Base-by-base conservation (phyloP, 1,140 invertebrate species). In the Drosophila sulfurigaster region DNA sequence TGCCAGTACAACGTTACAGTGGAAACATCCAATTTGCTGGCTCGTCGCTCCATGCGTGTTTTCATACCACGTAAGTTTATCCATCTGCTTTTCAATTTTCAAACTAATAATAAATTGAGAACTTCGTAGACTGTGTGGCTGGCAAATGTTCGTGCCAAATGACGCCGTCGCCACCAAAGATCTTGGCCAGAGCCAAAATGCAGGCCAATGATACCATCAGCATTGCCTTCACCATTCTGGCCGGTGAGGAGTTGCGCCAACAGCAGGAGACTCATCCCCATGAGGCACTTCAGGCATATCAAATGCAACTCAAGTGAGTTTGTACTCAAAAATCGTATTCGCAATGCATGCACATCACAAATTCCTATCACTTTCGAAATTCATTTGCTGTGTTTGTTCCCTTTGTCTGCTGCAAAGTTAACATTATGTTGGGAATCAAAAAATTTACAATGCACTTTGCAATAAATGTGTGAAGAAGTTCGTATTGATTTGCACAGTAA, bases 1-100 rank as follows among this genome's bases (percentile, higher is more conserved):
- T 92, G 91, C 25, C 76, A 82, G 32, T 92, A 92, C 49, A 78
- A 82, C 10, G 72, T 92, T 0, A 86, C 78, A 1, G 91, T 92
- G 72, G 91, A 92, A 57, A 91, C 87, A 1, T 86, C 91, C 0
- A 92, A 92, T 54, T 66, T 78, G 3, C 51, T 72, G 5, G 71
- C 86, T 0, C 77, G 81, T 4, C 68, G 80, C 8, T 77, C 74
- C 1, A 63, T 70, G 25, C 69, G 59, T 0, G 62, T 92, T 2
- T 73, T 63, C 8, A 69, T 92, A 48, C 91, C 91, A 66, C 80
- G 91, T 92, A 62, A 10, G 15, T 41, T 7, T 4, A 8, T 2
- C 5, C 43, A 30, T 6, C 8, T 25, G 20, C 3, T 25, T 25
- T 25, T 25, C 3, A 25, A 25, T 25, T 25, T 25, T 25, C 0